phyloP scores from a whole-genome alignment of 2,888 invertebrate species.

The Linyphia triangularis region DNA sequence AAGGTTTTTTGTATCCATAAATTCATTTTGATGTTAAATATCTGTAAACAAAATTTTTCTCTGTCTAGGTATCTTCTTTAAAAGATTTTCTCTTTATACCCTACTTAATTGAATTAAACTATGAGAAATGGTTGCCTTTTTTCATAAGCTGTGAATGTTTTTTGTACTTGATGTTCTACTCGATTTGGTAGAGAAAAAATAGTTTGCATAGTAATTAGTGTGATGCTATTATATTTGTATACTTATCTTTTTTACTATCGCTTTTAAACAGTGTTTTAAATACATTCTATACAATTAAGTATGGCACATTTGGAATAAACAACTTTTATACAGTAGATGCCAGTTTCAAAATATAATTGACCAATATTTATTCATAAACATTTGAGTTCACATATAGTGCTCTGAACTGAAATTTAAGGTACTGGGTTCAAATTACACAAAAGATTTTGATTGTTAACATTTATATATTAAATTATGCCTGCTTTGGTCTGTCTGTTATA shows the following conservation, averaged over 20 bases:
- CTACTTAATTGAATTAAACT: not conserved
- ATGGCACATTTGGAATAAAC: not conserved
- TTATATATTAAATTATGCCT: no score
- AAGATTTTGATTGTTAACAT: no score
- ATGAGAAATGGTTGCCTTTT: slow-evolving; percentile 16
- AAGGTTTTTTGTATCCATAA: no score
- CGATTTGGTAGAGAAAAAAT: slow-evolving; percentile 27
- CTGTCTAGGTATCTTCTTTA: no score
- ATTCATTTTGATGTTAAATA: no score
- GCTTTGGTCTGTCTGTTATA: no score
- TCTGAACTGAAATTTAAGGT: no score
- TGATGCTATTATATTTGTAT: slow-evolving; percentile 36
- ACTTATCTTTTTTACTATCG: slow-evolving; percentile 27
- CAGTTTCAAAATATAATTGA: not conserved
- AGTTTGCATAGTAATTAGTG: slow-evolving; percentile 35
- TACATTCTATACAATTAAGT: slow-evolving; percentile 21
- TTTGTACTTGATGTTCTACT: slow-evolving; percentile 41
- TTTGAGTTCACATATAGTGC: no score
- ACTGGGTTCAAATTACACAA: no score
- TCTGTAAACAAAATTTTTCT: no score
- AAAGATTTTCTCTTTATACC: no score
- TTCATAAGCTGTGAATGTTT: slow-evolving; percentile 17
- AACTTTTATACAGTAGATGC: slow-evolving; percentile 34
- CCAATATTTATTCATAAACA: no score
- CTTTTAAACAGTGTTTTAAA: slow-evolving; percentile 21